Evolutionary conservation across 1,140 invertebrate genomes (phyloP).

Genomic region (Lepidurus apus): DNA sequence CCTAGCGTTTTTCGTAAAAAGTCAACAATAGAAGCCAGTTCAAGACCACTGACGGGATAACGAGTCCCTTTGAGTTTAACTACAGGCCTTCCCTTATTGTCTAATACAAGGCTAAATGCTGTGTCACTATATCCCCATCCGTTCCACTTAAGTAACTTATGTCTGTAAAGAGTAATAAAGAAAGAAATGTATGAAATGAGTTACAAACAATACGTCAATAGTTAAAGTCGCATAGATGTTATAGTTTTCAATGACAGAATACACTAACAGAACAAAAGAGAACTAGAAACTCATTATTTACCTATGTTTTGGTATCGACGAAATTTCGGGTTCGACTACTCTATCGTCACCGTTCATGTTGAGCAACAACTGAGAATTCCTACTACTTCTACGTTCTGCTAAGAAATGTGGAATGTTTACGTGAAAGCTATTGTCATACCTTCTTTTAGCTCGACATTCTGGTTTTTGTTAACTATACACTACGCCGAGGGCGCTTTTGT

Average conservation of each 20-base stretch:
- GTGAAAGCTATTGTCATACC: too few relatives aligned
- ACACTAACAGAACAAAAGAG: too few relatives aligned
- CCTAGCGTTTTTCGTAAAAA: slow-evolving; percentile 74
- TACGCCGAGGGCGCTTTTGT: too few relatives aligned
- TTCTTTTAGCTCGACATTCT: too few relatives aligned
- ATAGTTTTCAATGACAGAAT: too few relatives aligned
- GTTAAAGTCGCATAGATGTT: background rate
- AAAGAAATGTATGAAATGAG: background rate
- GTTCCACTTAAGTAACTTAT: slow-evolving; percentile 89
- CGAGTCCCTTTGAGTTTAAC: slow-evolving; percentile 71
- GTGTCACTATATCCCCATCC: slow-evolving; percentile 98
- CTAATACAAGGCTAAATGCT: slow-evolving; percentile 52
- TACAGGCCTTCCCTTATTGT: slow-evolving; percentile 48
- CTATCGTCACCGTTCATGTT: background rate
- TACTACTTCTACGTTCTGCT: too few relatives aligned
- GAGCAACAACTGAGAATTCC: too few relatives aligned
- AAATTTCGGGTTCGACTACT: background rate
- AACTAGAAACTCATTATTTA: background rate
- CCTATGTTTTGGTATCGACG: background rate
- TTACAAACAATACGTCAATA: background rate
- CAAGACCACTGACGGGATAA: slow-evolving; percentile 56
- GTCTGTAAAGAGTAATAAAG: slow-evolving; percentile 50
- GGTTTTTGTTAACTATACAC: too few relatives aligned
- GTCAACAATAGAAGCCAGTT: slow-evolving; percentile 69
- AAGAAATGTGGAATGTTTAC: too few relatives aligned